These are phyloP conservation scores for Nyctibius grandis DNA, from an alignment of 2,797 vertebrate species.

Conservation along the genomic window DNA sequence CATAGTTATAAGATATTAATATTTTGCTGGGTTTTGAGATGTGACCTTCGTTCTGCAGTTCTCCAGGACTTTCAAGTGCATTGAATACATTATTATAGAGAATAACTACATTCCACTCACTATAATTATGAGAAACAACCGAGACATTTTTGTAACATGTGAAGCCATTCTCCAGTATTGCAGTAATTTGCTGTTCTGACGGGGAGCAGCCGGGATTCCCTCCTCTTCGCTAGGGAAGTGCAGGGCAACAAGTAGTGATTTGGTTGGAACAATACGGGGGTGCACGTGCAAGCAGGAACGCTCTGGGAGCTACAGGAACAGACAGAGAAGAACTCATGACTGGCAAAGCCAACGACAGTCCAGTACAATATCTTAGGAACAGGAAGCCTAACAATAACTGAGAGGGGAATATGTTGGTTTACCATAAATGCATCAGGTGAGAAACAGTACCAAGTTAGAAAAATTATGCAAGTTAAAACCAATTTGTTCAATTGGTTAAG, in stretches of 20 bases:
- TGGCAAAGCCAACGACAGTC: neutral
- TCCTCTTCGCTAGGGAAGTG: neutral
- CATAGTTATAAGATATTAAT: neutral
- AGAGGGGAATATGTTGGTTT: neutral
- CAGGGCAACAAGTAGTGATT: neutral
- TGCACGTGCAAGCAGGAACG: accelerated
- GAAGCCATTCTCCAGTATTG: neutral
- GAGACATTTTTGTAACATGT: accelerated
- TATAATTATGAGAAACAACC: neutral
- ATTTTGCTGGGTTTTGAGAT: neutral
- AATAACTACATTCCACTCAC: neutral
- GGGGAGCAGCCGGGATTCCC: neutral
- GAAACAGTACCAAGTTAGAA: neutral
- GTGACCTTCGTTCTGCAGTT: neutral
- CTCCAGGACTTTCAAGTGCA: neutral
- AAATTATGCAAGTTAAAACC: neutral
- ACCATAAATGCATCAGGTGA: neutral
- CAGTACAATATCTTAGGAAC: neutral
- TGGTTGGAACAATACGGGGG: neutral
- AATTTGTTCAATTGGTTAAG: neutral
- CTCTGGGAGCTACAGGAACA: neutral
- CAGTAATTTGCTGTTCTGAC: neutral
- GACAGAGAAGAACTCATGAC: neutral
- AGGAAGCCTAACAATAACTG: neutral
- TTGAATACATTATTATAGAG: neutral